Percentiles rank a stretch among this genome's conserved stretches.
phyloP scores from a whole-genome alignment of 2,113 vertebrate genomes.

The Terrapene triunguis region DNA sequence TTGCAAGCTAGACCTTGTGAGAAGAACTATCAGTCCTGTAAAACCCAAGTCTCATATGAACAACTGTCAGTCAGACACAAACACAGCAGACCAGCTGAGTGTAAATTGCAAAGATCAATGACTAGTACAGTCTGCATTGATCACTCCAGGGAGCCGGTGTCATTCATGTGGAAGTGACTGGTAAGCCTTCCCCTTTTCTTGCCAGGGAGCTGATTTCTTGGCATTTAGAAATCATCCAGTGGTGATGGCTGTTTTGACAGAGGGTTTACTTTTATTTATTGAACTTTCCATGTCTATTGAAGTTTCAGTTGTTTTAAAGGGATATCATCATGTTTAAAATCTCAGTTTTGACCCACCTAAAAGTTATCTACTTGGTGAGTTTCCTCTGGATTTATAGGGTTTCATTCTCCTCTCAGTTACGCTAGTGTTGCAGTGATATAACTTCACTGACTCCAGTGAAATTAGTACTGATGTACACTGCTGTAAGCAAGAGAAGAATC shows the following conservation, averaged over 20 bases:
- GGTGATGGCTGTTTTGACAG: not conserved
- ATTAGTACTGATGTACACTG: not conserved
- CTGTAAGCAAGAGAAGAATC: not conserved
- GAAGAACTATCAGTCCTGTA: not conserved
- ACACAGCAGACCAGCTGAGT: slow-evolving; percentile 4
- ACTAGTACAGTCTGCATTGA: not conserved
- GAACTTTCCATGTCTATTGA: not conserved
- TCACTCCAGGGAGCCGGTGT: not conserved
- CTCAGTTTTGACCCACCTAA: not conserved
- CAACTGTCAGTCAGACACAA: slow-evolving; percentile 38
- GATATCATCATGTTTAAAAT: not conserved
- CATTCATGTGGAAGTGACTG: slow-evolving; percentile 1
- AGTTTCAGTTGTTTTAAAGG: not conserved
- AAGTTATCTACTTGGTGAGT: not conserved
- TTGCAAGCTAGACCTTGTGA: slow-evolving; percentile 30
- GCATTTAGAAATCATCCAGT: not conserved
- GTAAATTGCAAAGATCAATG: slow-evolving; percentile 18
- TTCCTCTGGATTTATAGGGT: not conserved
- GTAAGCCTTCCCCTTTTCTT: not conserved
- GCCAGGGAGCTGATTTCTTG: not conserved
- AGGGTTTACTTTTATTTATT: slow-evolving; percentile 25
- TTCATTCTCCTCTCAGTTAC: not conserved
- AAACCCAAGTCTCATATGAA: slow-evolving; percentile 28
- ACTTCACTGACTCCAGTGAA: not conserved
- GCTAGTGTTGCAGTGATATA: not conserved